phyloP scores from a whole-genome alignment of 2,113 vertebrate genomes.

The Otus sunia region DNA sequence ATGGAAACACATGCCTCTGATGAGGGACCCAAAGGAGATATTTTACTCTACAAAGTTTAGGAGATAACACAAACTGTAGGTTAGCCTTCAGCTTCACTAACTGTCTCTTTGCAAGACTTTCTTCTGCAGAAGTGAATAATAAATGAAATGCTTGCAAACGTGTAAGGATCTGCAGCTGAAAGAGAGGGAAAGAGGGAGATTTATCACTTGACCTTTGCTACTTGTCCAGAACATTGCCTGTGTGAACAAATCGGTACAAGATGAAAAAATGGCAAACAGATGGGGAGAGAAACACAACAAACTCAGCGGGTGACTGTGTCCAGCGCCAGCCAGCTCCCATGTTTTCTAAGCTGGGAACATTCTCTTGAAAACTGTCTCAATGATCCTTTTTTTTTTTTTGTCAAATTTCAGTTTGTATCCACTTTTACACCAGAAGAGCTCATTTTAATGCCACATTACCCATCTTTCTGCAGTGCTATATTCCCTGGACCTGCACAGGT shows the following conservation, averaged over 20 bases:
- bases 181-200: not conserved
- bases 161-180: conserved; percentile 20
- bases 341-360: not conserved
- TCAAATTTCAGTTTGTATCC: not conserved
- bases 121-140: conserved; percentile 1
- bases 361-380: not conserved
- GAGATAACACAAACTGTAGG: not conserved
- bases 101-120: not conserved
- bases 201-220: conserved; percentile 42
- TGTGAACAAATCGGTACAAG: not conserved
- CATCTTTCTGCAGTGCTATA: not conserved
- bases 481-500: not conserved
- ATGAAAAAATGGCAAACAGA: conserved; percentile 56
- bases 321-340: not conserved
- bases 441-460: not conserved
- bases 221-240: not conserved
- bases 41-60: not conserved
- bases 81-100: not conserved
- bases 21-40: not conserved
- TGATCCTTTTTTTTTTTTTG: not conserved
- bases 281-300: not conserved
- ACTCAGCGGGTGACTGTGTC: not conserved
- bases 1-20: not conserved
- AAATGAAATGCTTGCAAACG: conserved; percentile 22
- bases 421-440: not conserved